phyloP scores from a whole-genome alignment of 2,888 invertebrate species.

The Lasioglossum malachurum region DNA sequence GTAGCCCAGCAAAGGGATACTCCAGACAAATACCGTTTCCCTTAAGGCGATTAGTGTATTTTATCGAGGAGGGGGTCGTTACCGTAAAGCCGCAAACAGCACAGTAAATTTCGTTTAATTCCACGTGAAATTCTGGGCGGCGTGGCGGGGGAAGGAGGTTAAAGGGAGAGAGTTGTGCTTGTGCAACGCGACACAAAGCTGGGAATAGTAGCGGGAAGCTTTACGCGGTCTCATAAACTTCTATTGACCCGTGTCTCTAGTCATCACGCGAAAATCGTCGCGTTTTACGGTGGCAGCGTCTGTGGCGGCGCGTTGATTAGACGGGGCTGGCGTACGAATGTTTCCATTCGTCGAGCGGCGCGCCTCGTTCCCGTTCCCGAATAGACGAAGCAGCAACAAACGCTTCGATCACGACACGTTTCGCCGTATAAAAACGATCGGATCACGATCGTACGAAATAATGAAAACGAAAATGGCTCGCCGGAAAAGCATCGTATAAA shows the following conservation, averaged over 20 bases:
- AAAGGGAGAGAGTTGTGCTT: background rate
- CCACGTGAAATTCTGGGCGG: background rate
- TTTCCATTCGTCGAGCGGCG: background rate
- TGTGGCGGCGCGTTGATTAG: conserved; percentile 10
- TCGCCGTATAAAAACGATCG: background rate
- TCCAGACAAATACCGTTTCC: background rate
- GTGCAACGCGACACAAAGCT: background rate
- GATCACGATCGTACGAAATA: background rate
- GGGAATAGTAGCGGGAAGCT: background rate
- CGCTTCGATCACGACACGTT: background rate
- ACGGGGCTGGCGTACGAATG: background rate
- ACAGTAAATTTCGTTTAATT: conserved; percentile 13
- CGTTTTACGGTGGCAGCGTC: conserved; percentile 11
- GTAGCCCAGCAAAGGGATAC: background rate
- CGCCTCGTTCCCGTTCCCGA: background rate
- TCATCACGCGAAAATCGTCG: conserved; percentile 8
- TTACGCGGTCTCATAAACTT: conserved; percentile 27
- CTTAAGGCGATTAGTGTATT: background rate
- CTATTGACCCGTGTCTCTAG: conserved; percentile 5
- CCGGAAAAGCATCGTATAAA: background rate
- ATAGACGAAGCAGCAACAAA: background rate
- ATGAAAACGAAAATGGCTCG: background rate
- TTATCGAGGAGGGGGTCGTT: background rate
- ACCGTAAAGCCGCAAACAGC: background rate
- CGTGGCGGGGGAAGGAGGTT: rapidly evolving